phyloP scores from a whole-genome alignment of 2,113 vertebrate genomes.

The Trichomycterus rosablanca region DNA sequence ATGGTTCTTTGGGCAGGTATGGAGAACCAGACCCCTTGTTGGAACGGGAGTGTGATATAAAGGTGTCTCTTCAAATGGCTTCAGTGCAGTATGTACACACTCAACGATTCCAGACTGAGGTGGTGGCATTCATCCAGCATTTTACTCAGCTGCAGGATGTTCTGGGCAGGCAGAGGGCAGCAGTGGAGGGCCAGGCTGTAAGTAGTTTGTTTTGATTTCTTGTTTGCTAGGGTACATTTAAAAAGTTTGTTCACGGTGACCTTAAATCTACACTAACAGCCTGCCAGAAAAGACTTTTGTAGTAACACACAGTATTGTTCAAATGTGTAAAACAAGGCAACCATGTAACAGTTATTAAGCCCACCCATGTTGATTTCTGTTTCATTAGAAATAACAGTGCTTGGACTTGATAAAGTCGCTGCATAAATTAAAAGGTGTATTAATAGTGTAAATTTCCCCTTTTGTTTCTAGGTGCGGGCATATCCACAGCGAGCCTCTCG shows the following conservation, averaged over 20 bases:
- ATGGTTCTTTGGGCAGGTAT: conserved; percentile 61
- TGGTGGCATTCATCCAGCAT: conserved; percentile 92
- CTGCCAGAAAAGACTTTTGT: too few species aligned
- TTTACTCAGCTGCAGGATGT: conserved; percentile 96
- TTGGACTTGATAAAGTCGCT: background rate
- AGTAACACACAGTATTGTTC: too few species aligned
- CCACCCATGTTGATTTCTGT: conserved; percentile 1
- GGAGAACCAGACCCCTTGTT: conserved; percentile 73
- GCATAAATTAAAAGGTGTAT: background rate
- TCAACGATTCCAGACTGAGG: conserved; percentile 93
- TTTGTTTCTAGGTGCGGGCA: conserved; percentile 77
- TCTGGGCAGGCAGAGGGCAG: conserved; percentile 88
- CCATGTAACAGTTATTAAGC: too few species aligned
- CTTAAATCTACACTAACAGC: too few species aligned
- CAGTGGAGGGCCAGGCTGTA: conserved; percentile 90
- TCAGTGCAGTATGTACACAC: conserved; percentile 96
- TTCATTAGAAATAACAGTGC: background rate
- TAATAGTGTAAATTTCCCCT: background rate
- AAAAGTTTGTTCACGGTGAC: too few species aligned
- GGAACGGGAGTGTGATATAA: conserved; percentile 79
- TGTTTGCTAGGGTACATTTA: too few species aligned
- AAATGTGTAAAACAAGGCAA: too few species aligned
- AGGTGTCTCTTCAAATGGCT: conserved; percentile 84
- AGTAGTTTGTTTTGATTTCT: conserved; percentile 42
- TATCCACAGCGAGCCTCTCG: conserved; percentile 83